A percentile compares a stretch with the other conserved stretches of the same genome.
These are phyloP conservation scores for Psococerastis gibbosa DNA, from an alignment of 2,888 invertebrate genomes.

Conservation along the genomic window DNA sequence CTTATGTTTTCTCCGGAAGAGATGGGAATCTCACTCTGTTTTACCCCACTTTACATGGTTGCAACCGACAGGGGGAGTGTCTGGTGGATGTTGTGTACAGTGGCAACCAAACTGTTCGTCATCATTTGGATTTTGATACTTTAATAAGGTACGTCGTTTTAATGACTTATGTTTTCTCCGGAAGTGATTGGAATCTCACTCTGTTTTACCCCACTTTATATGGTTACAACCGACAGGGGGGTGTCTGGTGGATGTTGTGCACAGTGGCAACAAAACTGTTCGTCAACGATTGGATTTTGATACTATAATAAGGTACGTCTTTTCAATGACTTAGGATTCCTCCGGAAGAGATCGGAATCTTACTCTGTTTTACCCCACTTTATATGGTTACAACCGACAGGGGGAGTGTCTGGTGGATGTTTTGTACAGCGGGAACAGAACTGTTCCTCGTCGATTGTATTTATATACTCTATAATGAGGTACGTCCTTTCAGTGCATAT, in stretches of 20 bases:
- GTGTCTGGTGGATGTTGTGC: not conserved
- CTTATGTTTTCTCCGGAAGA: too few species aligned
- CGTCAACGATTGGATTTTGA: not conserved
- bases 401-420: too few species aligned
- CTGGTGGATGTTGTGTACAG: not conserved
- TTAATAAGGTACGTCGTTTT: not conserved
- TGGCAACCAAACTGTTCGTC: not conserved
- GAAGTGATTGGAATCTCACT: not conserved
- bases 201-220: not conserved
- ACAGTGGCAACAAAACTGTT: not conserved
- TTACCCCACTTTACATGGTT: not conserved
- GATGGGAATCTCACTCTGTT: not conserved
- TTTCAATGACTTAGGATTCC: too few species aligned
- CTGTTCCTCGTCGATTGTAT: too few species aligned
- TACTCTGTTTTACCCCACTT: too few species aligned
- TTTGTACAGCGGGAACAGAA: too few species aligned
- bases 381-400: too few species aligned
- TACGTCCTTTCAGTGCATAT: too few species aligned
- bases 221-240: not conserved
- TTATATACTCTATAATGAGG: too few species aligned
- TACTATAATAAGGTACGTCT: not conserved
- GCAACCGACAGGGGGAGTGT: not conserved
- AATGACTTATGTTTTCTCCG: too few species aligned
- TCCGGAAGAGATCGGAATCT: too few species aligned
- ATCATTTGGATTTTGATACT: not conserved